Base-by-base conservation (phyloP, 2,888 invertebrate species). In the Caenorhabditis imperialis region DNA sequence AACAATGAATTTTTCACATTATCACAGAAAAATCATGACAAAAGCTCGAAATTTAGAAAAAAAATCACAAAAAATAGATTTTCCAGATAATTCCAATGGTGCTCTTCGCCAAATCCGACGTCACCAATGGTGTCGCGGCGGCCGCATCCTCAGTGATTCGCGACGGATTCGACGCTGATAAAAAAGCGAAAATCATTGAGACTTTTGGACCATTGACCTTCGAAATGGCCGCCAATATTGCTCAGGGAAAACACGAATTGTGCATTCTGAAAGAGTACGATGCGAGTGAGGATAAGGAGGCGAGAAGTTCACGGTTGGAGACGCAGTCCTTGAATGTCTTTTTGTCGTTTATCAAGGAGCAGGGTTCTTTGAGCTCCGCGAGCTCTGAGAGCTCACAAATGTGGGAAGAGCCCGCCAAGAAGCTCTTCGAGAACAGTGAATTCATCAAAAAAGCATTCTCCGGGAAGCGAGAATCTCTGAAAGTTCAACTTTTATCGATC, bases 91-190 rank as follows among this genome's bases (percentile, higher is more conserved):
- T 79, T 20, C 77, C 79, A 8, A 57, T 75, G 48, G 65, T 79
- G 2, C 47, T 79, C 7, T 77, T 77, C n/a, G 53, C 65, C n/a
- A 47, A 58, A 16, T 67, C 63, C 7, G 79, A 79, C 35, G 50
- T 60, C 10, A 75, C 72, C 14, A 62, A 61, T 10, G 60, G 67
- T 1, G 79, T 79, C 12, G 38, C 54, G 16, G 50, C 50, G 0
- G 54, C 72, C 3, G 83, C 82, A 1, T 45, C 60, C 3, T 57
- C 50, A 6, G 60, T 84, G 1, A 65, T 84, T n/a, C 50, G 62
- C 8, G 75, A 75, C 12, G 81, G 81, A 37, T 85, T 83, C 50
- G 73, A 60, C 12, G 63, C 57, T 1, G 74, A 73, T 10, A 79
- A 72, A 44, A 82, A 84, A 42, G 47, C 47, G 16, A 61, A 72